Conservation (phyloP, 2,113 vertebrate species). For the Leptobrachium leishanense region DNA sequence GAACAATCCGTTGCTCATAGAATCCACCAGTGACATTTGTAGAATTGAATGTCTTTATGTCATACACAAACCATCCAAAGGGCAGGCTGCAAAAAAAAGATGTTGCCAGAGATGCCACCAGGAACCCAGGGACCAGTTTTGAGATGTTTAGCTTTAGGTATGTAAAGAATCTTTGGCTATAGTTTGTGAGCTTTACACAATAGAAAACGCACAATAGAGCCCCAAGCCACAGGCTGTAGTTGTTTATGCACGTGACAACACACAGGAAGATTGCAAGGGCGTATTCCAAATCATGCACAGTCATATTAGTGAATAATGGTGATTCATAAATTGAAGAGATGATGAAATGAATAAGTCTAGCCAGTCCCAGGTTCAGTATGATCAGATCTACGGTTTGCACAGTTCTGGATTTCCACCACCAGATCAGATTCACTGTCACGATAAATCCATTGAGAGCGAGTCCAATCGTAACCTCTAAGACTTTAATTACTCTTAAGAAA, state of each 20-base stretch:
- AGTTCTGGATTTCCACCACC: background rate
- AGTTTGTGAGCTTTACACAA: constrained; percentile 48
- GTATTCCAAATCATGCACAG: background rate
- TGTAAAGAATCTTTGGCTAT: constrained; percentile 35
- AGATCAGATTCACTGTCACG: background rate
- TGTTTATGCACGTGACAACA: constrained; percentile 20
- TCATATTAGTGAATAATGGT: background rate
- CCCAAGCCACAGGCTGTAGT: constrained; percentile 48
- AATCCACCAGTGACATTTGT: background rate
- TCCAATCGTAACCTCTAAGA: background rate
- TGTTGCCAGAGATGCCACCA: constrained; percentile 13
- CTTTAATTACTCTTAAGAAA: background rate
- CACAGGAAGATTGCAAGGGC: background rate
- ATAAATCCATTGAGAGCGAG: background rate
- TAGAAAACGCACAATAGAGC: constrained; percentile 54
- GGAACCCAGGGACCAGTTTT: constrained; percentile 44
- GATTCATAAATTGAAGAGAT: background rate
- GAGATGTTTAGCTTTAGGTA: constrained; percentile 51
- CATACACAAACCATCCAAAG: background rate
- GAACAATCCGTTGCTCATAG: background rate
- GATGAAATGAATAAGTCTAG: background rate
- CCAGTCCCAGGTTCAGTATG: background rate
- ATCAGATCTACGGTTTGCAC: background rate
- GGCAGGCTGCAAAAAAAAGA: background rate
- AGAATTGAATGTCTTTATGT: background rate